These are phyloP conservation scores for Andricus quercusramuli DNA, from an alignment of 2,888 invertebrate genomes.

Conservation along the genomic window DNA sequence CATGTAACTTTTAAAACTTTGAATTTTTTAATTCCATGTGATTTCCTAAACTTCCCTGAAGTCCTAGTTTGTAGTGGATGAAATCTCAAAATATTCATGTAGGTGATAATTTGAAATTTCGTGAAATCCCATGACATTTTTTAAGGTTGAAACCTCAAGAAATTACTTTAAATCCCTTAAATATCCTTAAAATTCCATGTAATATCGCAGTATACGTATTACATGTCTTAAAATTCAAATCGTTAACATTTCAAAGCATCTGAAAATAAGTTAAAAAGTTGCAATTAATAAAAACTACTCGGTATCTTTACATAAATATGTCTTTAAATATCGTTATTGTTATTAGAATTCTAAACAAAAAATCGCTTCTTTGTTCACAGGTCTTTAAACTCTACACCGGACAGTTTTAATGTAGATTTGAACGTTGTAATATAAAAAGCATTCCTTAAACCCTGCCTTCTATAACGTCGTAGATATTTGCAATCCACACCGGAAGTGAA, in stretches of 20 bases:
- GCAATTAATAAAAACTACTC: not conserved
- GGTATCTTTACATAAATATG: not conserved
- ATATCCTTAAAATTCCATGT: too few relatives aligned
- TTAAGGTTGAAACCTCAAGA: not conserved
- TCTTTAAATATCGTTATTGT: not conserved
- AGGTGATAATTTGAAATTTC: not conserved
- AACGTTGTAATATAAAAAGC: constrained; percentile 71
- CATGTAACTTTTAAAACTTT: too few relatives aligned
- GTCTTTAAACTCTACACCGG: constrained; percentile 74
- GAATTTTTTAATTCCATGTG: too few relatives aligned
- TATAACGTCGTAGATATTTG: constrained; percentile 58
- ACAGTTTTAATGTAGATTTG: constrained; percentile 74
- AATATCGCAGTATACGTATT: not conserved
- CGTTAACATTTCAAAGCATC: too few relatives aligned
- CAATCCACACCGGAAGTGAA: constrained; percentile 52
- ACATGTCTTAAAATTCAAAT: too few relatives aligned
- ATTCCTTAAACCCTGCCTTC: constrained; percentile 46
- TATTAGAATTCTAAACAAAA: constrained; percentile 18
- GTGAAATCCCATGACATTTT: not conserved
- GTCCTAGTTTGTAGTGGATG: too few relatives aligned
- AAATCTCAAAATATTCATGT: too few relatives aligned
- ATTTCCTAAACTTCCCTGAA: too few relatives aligned
- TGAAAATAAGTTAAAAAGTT: not conserved
- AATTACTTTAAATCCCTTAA: not conserved
- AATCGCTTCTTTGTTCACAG: constrained; percentile 67